These are phyloP conservation scores for Plutomurus gul DNA, from an alignment of 1,140 invertebrate genomes.

Conservation along the genomic window DNA sequence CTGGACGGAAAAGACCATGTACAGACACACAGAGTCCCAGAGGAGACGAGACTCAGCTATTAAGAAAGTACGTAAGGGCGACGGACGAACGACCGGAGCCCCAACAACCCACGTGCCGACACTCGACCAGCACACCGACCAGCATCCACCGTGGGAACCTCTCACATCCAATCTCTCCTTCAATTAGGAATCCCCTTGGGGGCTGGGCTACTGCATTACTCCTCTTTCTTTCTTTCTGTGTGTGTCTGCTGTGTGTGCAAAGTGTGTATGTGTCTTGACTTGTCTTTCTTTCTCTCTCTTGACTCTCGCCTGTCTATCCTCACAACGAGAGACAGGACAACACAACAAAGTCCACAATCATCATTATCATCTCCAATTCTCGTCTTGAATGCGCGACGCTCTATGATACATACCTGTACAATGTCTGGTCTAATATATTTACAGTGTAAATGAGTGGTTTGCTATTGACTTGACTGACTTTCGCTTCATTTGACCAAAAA, in stretches of 20 bases:
- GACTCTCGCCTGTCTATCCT: not conserved
- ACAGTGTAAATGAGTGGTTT: no score
- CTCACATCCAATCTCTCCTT: slow-evolving; percentile 31
- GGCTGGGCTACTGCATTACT: slow-evolving; percentile 43
- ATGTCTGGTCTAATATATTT: no score
- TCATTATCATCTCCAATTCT: not conserved
- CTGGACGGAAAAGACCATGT: no score
- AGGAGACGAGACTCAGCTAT: not conserved
- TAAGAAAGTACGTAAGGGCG: not conserved
- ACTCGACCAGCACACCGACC: slow-evolving; percentile 35
- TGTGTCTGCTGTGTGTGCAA: no score
- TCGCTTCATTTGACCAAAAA: no score
- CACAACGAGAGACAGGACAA: not conserved
- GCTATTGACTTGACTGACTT: no score
- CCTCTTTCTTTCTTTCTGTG: slow-evolving; percentile 22
- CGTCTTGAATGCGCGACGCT: not conserved
- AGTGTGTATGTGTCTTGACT: no score
- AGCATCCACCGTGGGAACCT: slow-evolving; percentile 40
- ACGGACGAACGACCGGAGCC: not conserved
- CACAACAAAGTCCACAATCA: slow-evolving; percentile 11
- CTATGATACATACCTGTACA: no score
- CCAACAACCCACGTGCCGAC: slow-evolving; percentile 33
- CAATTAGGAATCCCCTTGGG: slow-evolving; percentile 41
- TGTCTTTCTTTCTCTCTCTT: slow-evolving; percentile 13
- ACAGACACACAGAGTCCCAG: no score